phyloP scores from a whole-genome alignment of 1,140 invertebrate genomes.

The Calephelis nemesis region DNA sequence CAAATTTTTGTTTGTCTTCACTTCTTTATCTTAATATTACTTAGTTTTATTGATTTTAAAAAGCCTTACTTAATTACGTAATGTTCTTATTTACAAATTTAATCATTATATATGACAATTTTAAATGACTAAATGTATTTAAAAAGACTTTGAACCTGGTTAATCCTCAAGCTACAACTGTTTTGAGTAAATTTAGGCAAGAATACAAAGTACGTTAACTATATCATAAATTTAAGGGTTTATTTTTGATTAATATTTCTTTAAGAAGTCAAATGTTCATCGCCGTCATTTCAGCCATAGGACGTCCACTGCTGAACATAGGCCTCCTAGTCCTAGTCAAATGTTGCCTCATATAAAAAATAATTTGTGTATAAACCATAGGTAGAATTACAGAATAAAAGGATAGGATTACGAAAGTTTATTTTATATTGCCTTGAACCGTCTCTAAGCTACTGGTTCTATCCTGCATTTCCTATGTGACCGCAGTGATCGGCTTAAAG shows the following conservation, averaged over 20 bases:
- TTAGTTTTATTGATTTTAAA: too few species aligned
- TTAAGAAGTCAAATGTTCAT: too few species aligned
- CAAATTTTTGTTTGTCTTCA: not conserved
- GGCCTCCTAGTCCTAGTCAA: too few species aligned
- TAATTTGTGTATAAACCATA: not conserved
- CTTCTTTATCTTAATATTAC: too few species aligned
- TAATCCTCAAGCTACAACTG: not conserved
- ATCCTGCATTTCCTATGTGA: constrained; percentile 14
- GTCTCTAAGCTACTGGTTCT: constrained; percentile 5
- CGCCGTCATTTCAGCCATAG: too few species aligned
- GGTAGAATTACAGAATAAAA: not conserved
- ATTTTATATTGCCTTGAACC: not conserved
- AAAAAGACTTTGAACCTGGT: not conserved
- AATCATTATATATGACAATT: not conserved
- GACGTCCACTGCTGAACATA: too few species aligned
- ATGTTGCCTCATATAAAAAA: too few species aligned
- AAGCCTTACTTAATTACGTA: too few species aligned
- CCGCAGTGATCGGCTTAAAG: constrained; percentile 13
- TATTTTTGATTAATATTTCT: not conserved
- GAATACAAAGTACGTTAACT: not conserved
- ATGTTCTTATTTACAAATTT: not conserved
- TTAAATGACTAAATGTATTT: not conserved
- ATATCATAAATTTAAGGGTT: not conserved
- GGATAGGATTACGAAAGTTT: not conserved
- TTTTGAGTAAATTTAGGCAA: not conserved